Evolutionary conservation across 2,113 vertebrate genomes (phyloP).

Genomic region (Solenodon paradoxus): DNA sequence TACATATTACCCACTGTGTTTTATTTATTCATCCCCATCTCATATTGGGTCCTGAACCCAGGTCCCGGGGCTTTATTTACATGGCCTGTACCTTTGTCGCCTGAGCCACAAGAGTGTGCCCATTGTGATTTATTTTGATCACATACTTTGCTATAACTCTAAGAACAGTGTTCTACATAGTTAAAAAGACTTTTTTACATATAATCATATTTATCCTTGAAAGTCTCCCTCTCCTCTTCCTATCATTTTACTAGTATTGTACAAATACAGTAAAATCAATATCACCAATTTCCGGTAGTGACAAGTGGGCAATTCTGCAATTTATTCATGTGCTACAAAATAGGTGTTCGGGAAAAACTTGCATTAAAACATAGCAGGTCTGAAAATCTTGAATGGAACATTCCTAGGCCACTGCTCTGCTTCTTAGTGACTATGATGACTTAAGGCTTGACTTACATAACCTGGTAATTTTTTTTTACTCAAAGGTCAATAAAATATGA

Average conservation of each 20-base stretch:
- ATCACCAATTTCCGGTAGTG: background rate
- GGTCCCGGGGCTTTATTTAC: too few relatives aligned
- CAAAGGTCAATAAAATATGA: background rate
- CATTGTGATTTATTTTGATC: constrained; percentile 8
- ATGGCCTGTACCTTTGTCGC: too few relatives aligned
- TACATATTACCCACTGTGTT: background rate
- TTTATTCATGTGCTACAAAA: background rate
- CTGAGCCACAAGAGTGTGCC: too few relatives aligned
- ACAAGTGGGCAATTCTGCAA: background rate
- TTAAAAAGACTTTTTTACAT: background rate
- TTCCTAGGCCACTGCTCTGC: background rate
- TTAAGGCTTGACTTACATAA: background rate
- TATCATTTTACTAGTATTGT: background rate
- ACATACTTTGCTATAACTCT: background rate
- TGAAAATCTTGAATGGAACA: background rate
- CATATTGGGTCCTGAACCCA: too few relatives aligned
- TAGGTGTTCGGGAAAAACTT: background rate
- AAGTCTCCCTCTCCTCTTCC: background rate
- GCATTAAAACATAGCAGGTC: background rate
- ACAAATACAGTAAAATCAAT: background rate
- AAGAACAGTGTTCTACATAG: background rate
- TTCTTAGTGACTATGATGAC: background rate
- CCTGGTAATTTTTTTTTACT: background rate
- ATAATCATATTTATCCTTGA: constrained; percentile 15
- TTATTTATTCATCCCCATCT: too few relatives aligned